phyloP scores from a whole-genome alignment of 1,140 invertebrate genomes.

The Antheraea mylitta region DNA sequence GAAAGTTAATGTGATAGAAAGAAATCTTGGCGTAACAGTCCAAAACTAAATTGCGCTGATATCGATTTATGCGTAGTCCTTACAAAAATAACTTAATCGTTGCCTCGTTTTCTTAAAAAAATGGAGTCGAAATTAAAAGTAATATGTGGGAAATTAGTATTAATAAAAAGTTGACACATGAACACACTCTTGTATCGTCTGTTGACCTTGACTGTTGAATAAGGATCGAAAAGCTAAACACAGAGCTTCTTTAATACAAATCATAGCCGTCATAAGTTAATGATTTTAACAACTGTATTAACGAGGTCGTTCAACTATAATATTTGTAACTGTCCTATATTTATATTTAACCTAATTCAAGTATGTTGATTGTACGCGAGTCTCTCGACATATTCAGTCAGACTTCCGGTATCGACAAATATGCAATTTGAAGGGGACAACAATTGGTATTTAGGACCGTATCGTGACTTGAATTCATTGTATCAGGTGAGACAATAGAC shows the following conservation, averaged over 20 bases:
- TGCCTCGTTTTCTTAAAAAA: too few relatives aligned
- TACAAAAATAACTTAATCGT: too few relatives aligned
- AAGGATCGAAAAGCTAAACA: neutral
- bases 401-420: neutral
- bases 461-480: conserved; percentile 2
- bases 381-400: neutral
- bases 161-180: neutral
- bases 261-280: neutral
- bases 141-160: neutral
- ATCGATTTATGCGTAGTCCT: too few relatives aligned
- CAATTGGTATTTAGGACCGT: conserved; percentile 2
- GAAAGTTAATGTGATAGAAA: too few relatives aligned
- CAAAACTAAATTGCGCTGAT: too few relatives aligned
- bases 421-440: conserved; percentile 4
- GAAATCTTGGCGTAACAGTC: too few relatives aligned
- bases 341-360: neutral
- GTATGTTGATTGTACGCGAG: neutral
- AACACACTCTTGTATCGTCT: neutral
- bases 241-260: neutral
- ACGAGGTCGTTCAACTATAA: neutral
- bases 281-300: neutral
- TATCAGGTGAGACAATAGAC: neutral
- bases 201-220: neutral
- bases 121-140: too few relatives aligned
- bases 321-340: neutral